Conservation (phyloP, 2,797 vertebrate genomes). For the Cuniculus paca region DNA sequence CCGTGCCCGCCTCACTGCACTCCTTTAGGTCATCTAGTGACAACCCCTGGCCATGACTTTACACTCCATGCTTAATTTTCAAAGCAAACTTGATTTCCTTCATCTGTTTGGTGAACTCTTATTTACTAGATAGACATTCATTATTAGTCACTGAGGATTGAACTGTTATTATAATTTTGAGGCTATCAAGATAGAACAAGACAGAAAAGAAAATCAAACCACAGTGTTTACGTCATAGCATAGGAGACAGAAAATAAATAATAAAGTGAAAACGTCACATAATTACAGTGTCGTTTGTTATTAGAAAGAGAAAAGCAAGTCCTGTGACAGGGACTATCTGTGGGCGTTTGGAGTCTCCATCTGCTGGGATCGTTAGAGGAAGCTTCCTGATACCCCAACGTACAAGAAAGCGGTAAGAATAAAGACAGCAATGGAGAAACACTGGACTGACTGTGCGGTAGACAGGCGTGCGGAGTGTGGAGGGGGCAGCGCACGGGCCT, state of each 20-base stretch:
- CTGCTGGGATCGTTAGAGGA: neutral
- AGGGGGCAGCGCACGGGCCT: fast-evolving
- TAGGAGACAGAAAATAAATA: neutral
- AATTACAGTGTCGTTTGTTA: neutral
- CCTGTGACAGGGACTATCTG: neutral
- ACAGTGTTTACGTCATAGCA: neutral
- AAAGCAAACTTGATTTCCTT: neutral
- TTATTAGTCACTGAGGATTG: conserved; percentile 17
- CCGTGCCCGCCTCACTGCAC: neutral
- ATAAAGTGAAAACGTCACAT: neutral
- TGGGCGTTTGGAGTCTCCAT: neutral
- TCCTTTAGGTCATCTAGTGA: neutral
- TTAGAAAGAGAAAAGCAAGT: neutral
- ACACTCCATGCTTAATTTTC: neutral
- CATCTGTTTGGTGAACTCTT: neutral
- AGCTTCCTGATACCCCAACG: neutral
- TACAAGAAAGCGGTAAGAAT: neutral
- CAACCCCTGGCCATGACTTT: neutral
- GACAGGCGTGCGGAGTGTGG: neutral
- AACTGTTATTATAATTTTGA: neutral
- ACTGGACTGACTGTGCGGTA: neutral
- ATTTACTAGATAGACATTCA: neutral
- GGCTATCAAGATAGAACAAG: neutral
- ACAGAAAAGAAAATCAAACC: neutral
- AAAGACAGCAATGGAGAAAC: neutral